phyloP scores from a whole-genome alignment of 2,113 vertebrate species.

The Columba livia region DNA sequence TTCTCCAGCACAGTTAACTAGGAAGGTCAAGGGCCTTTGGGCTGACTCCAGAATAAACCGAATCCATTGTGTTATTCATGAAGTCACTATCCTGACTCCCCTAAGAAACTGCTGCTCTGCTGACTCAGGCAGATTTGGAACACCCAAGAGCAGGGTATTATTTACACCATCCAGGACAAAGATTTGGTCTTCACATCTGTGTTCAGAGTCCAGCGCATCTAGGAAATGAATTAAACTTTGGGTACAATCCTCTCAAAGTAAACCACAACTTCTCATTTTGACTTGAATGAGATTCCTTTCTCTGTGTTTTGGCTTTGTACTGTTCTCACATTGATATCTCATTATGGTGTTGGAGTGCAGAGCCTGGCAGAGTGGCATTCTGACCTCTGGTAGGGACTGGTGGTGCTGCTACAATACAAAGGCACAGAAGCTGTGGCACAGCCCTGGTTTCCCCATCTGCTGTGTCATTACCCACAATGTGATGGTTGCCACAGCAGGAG shows the following conservation, averaged over 20 bases:
- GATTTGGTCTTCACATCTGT: rapidly evolving
- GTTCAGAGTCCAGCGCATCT: not conserved
- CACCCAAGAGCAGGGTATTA: not conserved
- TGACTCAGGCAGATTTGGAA: no score
- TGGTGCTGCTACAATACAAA: not conserved
- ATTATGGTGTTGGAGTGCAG: rapidly evolving
- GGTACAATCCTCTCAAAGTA: not conserved
- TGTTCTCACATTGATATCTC: not conserved
- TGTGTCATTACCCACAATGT: not conserved
- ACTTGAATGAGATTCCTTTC: not conserved
- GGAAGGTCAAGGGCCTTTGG: not conserved
- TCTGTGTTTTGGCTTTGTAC: not conserved
- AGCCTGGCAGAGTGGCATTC: not conserved
- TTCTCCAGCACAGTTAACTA: not conserved
- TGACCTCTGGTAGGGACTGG: not conserved
- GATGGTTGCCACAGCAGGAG: not conserved
- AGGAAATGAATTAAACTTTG: rapidly evolving
- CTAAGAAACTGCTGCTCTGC: not conserved
- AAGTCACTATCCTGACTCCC: no score
- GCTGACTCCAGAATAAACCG: not conserved
- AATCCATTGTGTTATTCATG: not conserved
- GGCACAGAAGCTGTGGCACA: not conserved
- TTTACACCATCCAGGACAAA: not conserved
- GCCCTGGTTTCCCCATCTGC: rapidly evolving
- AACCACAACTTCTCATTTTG: not conserved